Evolutionary conservation across 2,113 vertebrate species (phyloP).

Genomic region (Heteronetta atricapilla): DNA sequence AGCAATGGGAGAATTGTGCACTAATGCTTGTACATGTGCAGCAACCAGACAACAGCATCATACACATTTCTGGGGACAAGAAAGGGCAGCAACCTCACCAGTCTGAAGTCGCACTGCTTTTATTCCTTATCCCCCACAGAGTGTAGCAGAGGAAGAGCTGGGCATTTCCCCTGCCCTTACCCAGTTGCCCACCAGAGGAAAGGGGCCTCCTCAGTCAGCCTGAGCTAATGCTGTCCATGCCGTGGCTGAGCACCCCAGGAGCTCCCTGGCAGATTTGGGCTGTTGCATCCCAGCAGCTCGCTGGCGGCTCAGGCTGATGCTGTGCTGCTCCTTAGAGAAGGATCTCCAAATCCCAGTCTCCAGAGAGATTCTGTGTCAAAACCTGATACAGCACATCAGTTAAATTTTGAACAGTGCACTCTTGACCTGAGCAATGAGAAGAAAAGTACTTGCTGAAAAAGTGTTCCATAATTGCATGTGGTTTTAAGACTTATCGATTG

Average conservation of each 20-base stretch:
- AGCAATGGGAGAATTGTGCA: not conserved
- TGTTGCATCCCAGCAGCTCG: not conserved
- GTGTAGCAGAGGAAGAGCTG: not conserved
- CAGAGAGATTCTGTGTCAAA: not conserved
- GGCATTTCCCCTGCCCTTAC: not conserved
- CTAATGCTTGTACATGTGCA: rapidly evolving
- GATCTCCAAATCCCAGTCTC: not conserved
- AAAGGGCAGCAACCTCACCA: not conserved
- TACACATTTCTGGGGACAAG: not conserved
- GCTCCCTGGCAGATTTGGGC: not conserved
- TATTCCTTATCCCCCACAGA: not conserved
- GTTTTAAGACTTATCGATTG: conserved; percentile 12
- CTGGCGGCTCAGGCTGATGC: not conserved
- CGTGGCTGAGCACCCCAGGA: not conserved
- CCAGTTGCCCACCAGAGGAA: not conserved
- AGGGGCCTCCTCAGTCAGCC: not conserved
- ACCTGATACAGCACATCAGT: not conserved
- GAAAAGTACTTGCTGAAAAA: not conserved
- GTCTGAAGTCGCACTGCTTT: not conserved
- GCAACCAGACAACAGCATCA: rapidly evolving
- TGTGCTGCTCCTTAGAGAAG: not conserved
- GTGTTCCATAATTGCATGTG: not conserved
- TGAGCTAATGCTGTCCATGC: not conserved
- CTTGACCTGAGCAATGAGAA: not conserved
- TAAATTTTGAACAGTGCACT: not conserved